Evolutionary conservation across 2,888 invertebrate genomes (phyloP).

Genomic region (Rutpela maculata): DNA sequence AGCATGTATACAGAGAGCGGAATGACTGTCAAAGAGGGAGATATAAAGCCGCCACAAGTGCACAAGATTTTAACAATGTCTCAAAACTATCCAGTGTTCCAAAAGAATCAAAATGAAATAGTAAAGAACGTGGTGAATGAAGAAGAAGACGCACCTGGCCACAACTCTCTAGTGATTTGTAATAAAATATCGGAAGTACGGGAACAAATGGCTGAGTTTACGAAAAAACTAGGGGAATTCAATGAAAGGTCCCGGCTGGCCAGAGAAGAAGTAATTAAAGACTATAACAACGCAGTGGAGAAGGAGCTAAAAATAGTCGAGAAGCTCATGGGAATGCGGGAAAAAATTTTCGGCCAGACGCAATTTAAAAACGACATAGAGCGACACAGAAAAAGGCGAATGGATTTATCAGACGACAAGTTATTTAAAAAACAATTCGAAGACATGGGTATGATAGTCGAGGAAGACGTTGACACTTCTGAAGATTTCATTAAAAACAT

Average conservation of each 20-base stretch:
- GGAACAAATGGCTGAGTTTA: constrained; percentile 59
- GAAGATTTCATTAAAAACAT: constrained; percentile 33
- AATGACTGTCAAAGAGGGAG: constrained; percentile 30
- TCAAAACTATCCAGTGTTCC: constrained; percentile 57
- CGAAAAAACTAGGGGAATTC: constrained; percentile 60
- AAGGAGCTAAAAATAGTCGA: constrained; percentile 59
- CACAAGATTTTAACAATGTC: constrained; percentile 59
- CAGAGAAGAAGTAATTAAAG: constrained; percentile 60
- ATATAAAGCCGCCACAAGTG: constrained; percentile 55
- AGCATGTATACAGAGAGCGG: constrained; percentile 52
- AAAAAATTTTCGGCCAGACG: constrained; percentile 41
- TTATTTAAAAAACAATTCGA: constrained; percentile 56
- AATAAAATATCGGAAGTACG: constrained; percentile 62
- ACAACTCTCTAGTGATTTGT: constrained; percentile 56
- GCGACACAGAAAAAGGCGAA: constrained; percentile 26
- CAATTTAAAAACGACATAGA: not conserved
- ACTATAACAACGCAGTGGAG: constrained; percentile 65
- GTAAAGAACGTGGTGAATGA: constrained; percentile 31
- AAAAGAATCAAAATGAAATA: constrained; percentile 53
- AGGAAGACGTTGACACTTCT: constrained; percentile 44
- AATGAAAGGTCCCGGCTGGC: constrained; percentile 54
- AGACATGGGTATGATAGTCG: constrained; percentile 59
- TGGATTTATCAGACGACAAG: constrained; percentile 39
- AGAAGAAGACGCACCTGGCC: constrained; percentile 38
- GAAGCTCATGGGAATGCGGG: constrained; percentile 51